Evolutionary conservation across 1,140 invertebrate species (phyloP).

Genomic region (Heliconius nattereri): DNA sequence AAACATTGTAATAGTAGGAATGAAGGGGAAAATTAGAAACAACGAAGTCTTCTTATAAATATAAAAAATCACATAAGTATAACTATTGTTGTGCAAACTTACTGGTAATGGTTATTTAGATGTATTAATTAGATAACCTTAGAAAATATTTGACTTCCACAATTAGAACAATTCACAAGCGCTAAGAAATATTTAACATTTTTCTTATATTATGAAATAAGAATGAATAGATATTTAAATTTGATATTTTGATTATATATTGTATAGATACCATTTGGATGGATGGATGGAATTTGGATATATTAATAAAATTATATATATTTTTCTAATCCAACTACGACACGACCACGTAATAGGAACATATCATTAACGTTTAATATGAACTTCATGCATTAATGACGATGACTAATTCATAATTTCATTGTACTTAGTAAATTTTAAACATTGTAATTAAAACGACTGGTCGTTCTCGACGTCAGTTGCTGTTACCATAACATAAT

Average conservation of each 20-base stretch:
- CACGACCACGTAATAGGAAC: neutral
- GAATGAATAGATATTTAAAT: no score
- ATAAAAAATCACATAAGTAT: neutral
- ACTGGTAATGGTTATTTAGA: neutral
- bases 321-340: neutral
- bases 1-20: no score
- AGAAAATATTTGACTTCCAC: neutral
- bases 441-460: neutral
- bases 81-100: neutral
- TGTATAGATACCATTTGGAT: neutral
- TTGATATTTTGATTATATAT: neutral
- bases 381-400: neutral
- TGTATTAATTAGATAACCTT: neutral
- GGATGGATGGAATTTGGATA: neutral
- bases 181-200: neutral
- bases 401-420: neutral
- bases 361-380: constrained; percentile 1
- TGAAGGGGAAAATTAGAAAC: neutral
- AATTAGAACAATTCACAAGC: neutral
- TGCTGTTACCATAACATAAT: neutral
- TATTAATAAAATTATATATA: neutral
- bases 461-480: neutral
- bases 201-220: neutral
- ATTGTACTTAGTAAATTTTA: neutral
- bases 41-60: neutral